Conservation (phyloP, 2,113 vertebrate genomes). For the Eonycteris spelaea region DNA sequence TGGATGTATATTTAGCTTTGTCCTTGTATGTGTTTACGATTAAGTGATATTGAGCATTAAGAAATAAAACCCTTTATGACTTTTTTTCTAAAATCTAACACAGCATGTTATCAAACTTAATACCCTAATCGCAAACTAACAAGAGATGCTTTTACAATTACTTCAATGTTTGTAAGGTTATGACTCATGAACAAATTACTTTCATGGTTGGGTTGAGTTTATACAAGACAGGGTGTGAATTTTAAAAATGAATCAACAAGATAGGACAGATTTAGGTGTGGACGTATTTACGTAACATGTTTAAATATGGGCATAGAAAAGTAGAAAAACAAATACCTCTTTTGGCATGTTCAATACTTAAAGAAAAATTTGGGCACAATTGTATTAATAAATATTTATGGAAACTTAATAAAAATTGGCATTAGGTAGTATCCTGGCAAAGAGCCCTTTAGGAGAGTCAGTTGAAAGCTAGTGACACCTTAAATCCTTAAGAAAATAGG, state of each 20-base stretch:
- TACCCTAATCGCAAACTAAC: constrained; percentile 66
- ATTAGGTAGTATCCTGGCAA: constrained; percentile 68
- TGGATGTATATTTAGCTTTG: constrained; percentile 49
- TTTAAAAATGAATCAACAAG: constrained; percentile 82
- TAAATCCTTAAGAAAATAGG: constrained; percentile 77
- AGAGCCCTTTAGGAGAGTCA: constrained; percentile 36
- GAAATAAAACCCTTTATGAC: constrained; percentile 36
- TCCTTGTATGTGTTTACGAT: constrained; percentile 44
- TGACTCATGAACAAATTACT: constrained; percentile 82
- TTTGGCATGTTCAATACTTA: constrained; percentile 53
- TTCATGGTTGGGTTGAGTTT: constrained; percentile 77
- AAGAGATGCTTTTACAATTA: constrained; percentile 75
- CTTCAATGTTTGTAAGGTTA: constrained; percentile 73
- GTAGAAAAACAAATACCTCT: constrained; percentile 45
- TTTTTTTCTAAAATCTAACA: constrained; percentile 59
- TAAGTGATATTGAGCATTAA: constrained; percentile 49
- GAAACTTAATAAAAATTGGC: constrained; percentile 55
- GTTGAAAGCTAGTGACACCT: constrained; percentile 61
- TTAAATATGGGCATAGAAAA: constrained; percentile 69
- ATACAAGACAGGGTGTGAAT: constrained; percentile 81
- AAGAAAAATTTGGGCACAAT: constrained; percentile 58
- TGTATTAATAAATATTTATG: constrained; percentile 69
- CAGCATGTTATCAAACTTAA: constrained; percentile 70
- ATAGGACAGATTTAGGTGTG: constrained; percentile 83
- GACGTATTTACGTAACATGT: constrained; percentile 78